Evolutionary conservation across 2,888 invertebrate species (phyloP).

Genomic region (Macrophya alboannulata): DNA sequence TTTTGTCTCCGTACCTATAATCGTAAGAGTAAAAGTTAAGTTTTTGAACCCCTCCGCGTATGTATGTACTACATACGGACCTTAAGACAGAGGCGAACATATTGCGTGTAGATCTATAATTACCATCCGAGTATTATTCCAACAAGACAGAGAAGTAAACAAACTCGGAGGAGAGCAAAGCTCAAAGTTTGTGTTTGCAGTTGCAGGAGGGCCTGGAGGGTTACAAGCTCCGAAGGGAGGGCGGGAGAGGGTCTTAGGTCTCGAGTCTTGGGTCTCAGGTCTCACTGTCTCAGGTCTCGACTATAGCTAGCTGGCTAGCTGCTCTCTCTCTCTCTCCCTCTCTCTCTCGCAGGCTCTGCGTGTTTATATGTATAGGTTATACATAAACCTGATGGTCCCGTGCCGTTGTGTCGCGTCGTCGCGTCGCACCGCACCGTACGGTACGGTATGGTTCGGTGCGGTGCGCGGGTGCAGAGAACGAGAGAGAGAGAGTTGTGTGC

Average conservation of each 20-base stretch:
- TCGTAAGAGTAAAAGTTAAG: neutral
- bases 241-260: constrained; percentile 31
- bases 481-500: neutral
- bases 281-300: neutral
- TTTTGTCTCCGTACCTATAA: neutral
- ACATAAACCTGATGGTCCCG: neutral
- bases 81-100: constrained; percentile 5
- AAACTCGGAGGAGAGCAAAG: constrained; percentile 61
- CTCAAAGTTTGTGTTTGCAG: constrained; percentile 57
- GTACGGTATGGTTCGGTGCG: neutral
- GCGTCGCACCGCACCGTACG: no score
- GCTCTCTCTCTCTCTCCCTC: neutral
- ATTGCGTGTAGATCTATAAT: constrained; percentile 66
- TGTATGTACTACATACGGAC: constrained; percentile 36
- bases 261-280: neutral
- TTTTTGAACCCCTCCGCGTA: neutral
- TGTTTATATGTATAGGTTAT: neutral
- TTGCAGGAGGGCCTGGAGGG: constrained; percentile 34
- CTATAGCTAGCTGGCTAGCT: neutral
- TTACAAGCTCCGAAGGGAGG: constrained; percentile 28
- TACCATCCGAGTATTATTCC: constrained; percentile 69
- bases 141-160: constrained; percentile 71
- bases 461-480: constrained; percentile 7
- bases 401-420: no score
- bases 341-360: no score